phyloP scores from a whole-genome alignment of 2,797 vertebrate species.

The Bradypodion ventrale region DNA sequence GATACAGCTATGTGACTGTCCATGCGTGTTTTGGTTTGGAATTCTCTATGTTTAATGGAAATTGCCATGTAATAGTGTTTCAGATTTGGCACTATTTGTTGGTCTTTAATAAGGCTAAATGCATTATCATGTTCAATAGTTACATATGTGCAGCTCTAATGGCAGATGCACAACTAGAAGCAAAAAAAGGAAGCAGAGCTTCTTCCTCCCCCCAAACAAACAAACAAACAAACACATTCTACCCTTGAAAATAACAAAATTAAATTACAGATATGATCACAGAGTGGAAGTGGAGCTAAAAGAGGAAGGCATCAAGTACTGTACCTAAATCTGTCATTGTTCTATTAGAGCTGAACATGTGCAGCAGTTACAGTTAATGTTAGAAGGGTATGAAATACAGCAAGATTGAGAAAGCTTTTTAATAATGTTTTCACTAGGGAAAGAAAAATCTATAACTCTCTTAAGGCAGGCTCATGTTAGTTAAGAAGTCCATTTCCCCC shows the following conservation, averaged over 20 bases:
- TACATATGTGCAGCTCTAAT: too few relatives aligned
- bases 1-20: neutral
- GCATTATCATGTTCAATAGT: too few relatives aligned
- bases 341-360: neutral
- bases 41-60: too few relatives aligned
- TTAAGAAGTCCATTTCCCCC: constrained; percentile 35
- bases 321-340: neutral
- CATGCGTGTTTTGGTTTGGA: too few relatives aligned
- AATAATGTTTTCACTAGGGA: constrained; percentile 10
- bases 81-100: neutral
- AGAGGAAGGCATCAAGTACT: neutral
- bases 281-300: too few relatives aligned
- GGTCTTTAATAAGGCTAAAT: neutral
- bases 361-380: neutral
- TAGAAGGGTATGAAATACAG: constrained; percentile 30
- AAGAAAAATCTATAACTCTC: constrained; percentile 40
- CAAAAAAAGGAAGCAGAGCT: too few relatives aligned
- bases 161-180: too few relatives aligned
- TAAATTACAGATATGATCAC: neutral
- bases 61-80: too few relatives aligned
- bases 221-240: neutral
- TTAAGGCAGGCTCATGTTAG: constrained; percentile 28
- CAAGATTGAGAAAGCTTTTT: constrained; percentile 22
- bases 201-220: too few relatives aligned
- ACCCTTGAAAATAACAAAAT: neutral